Evolutionary conservation across 2,888 invertebrate species (phyloP), one percentile per base, ranked within the genome.

Genomic region (Leucophora obtusa): DNA sequence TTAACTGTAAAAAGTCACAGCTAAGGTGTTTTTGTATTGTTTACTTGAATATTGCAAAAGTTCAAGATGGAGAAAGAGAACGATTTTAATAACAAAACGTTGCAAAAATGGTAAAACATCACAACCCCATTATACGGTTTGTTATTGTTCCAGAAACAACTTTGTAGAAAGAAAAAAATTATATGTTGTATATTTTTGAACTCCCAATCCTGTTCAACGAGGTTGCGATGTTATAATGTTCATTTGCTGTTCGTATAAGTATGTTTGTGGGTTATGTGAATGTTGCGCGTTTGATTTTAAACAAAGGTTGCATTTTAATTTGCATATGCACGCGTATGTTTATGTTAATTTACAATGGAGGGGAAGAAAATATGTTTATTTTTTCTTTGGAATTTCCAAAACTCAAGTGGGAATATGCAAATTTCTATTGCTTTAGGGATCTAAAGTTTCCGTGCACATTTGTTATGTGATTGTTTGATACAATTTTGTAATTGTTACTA

Each of bases 361-460:
- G 15, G 28, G 38, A 65, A 65, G 28, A 28, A 7, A 28, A 28
- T 11, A 65, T 60, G 54, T 77, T 59, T 71, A 76, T 43, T 21
- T 56, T 35, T 4, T 54, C 54, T 56, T 28, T 54, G 35, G 47
- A 72, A 66, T 66, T 66, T 78, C 18, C 38, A 66, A 28, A 66
- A 78, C 54, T 68, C 66, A 78, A 66, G 50, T 35, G 65, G 60
- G 66, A 72, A 72, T 66, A 78, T 78, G 77, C 11, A 78, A 78
- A 78, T 78, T 78, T 56, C 38, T 51, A 56, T 56, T 70, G 63
- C 56, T 56, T 69, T 38, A 38, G 69, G 56, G 69, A 47, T n/a
- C 43, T 14, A 4, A n/a, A 47, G 43, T 28, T 6, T 47, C 15
- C 56, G 24, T 56, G 28, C n/a, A 28, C 56, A 56, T 28, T 28